Base-by-base conservation (phyloP, 2,797 vertebrate species). In the Sandelia bainsii region DNA sequence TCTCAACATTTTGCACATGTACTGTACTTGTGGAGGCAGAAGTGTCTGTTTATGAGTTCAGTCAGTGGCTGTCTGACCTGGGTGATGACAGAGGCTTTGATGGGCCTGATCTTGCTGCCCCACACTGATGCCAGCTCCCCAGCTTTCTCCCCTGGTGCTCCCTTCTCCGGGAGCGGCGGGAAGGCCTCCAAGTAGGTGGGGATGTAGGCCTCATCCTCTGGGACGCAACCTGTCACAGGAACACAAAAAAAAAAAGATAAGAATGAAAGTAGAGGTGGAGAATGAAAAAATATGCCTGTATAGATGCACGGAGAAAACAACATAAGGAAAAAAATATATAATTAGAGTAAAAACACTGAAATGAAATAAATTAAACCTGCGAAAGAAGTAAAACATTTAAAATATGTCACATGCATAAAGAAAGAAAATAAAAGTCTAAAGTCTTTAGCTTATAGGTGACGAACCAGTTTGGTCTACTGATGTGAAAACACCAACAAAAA, bases 151-250 rank as follows among this genome's bases (percentile, higher is more conserved):
- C 93, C 93, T 0, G 89, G 93, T 3, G 92, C 79, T 9, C 89
- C 92, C 80, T 96, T 95, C 84, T 96, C 94, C 0, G 93, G 93
- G 71, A 95, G 86, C 2, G 95, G 94, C 66, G 93, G 94, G 80
- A 95, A 95, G 75, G 95, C 93, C 81, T 96, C 93, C 81, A 94
- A 87, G 68, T 96, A 95, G 72, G 93, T 95, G 23, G 94, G 94
- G 83, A 94, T 94, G 77, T 93, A 94, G 72, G 94, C 94, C 71
- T 95, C 93, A 85, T 96, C 93, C 84, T 96, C 94, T 0, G 92
- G 92, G 77, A 94, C 92, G 2, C 94, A 94, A 74, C 94, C 95
- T 95, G 74, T 23, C 19, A 50, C 52, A 0, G n/a, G 52, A 73
- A 81, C 56, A 79, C n/a, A 22, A 14, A 29, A 73, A 29, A 51